Percentiles rank a stretch among this genome's conserved stretches.
Conservation (phyloP, 2,113 vertebrate species). For the Strix uralensis region DNA sequence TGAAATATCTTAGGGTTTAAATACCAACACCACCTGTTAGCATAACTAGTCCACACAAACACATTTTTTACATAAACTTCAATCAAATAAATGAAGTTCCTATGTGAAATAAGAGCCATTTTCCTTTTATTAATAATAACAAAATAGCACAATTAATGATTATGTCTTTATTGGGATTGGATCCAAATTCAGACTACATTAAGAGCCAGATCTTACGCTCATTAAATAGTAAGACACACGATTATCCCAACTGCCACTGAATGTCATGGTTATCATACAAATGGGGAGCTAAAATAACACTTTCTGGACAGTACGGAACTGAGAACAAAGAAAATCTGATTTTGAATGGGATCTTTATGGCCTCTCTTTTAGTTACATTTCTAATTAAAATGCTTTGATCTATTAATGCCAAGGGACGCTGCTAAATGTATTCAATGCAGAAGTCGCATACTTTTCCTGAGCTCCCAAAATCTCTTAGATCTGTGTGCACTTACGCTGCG, state of each 20-base stretch:
- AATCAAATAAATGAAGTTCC: not conserved
- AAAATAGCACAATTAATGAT: not conserved
- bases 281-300: constrained; percentile 21
- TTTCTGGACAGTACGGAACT: constrained; percentile 27
- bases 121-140: not conserved
- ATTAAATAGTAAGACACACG: constrained; percentile 15
- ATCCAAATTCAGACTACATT: constrained; percentile 26
- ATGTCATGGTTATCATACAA: not conserved
- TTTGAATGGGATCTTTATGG: constrained; percentile 50
- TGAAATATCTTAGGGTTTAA: constrained; percentile 14
- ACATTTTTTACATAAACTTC: not conserved
- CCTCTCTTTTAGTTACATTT: constrained; percentile 72
- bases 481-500: constrained; percentile 33
- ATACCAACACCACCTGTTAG: not conserved
- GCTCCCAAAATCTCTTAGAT: constrained; percentile 73
- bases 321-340: constrained; percentile 46
- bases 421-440: constrained; percentile 69
- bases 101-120: not conserved
- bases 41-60: not conserved
- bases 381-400: constrained; percentile 78
- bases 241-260: constrained; percentile 36
- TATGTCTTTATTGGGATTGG: not conserved
- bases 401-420: constrained; percentile 68
- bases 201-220: not conserved
- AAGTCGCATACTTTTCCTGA: constrained; percentile 51